phyloP scores from a whole-genome alignment of 2,888 invertebrate species.

The Nemapogon koenigi region DNA sequence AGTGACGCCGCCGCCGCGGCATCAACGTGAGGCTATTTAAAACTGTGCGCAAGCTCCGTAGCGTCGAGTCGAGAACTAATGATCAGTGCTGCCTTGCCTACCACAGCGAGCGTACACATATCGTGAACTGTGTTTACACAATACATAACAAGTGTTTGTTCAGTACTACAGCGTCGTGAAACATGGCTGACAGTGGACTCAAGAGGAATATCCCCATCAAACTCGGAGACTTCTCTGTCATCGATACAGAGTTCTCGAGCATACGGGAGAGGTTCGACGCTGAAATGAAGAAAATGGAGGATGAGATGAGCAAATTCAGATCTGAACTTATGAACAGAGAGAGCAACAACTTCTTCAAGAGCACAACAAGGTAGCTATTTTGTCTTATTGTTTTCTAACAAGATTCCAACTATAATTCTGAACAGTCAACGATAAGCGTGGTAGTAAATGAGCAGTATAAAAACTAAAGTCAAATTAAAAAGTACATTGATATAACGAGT shows the following conservation, averaged over 20 bases:
- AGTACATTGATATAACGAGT: background rate
- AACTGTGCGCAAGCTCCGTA: slow-evolving; percentile 63
- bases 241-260: slow-evolving; percentile 95
- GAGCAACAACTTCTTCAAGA: slow-evolving; percentile 90
- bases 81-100: slow-evolving; percentile 41
- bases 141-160: slow-evolving; percentile 49
- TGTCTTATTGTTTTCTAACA: background rate
- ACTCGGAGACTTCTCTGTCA: slow-evolving; percentile 92
- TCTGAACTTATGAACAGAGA: slow-evolving; percentile 93
- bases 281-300: slow-evolving; percentile 98
- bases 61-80: slow-evolving; percentile 55
- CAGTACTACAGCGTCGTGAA: slow-evolving; percentile 48
- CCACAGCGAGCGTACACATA: slow-evolving; percentile 38
- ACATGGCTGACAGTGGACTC: slow-evolving; percentile 85
- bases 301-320: slow-evolving; percentile 95
- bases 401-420: background rate
- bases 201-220: slow-evolving; percentile 92
- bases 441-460: no score
- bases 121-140: slow-evolving; percentile 55
- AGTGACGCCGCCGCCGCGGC: slow-evolving; percentile 42
- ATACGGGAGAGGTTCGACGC: slow-evolving; percentile 95
- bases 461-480: no score
- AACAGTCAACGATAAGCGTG: no score
- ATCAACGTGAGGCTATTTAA: slow-evolving; percentile 62
- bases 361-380: slow-evolving; percentile 79